Base-by-base conservation (phyloP, 2,113 vertebrate species). In the Trichomycterus rosablanca region DNA sequence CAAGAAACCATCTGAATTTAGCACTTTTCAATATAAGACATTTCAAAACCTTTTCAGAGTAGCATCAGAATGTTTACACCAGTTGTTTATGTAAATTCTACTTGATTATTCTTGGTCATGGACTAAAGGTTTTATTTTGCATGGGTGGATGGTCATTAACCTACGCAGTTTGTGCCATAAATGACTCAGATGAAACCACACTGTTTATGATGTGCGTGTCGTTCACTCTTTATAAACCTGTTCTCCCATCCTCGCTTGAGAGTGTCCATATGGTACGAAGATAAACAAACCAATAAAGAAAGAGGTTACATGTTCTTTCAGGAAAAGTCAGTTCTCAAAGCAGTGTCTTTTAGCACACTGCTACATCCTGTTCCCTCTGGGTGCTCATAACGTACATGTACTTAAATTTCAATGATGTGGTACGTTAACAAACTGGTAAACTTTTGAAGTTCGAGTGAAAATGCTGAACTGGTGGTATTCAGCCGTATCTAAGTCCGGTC, bases 191-290 rank as follows among this genome's bases (percentile, higher is more conserved):
- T 45, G 30, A 22, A 61, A 51, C 35, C 37, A 35, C 9, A 37
- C 22, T 46, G 28, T 63, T 45, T 55, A 45, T 30, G 10, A 48
- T 24, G 28, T 59, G 43, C 14, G 37, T 51, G 44, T 48, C 51
- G 11, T 10, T 19, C 8, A 19, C 51, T 19, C 19, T 39, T 42
- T 37, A 56, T 60, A 66, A 60, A 70, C 32, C 57, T 56, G 20
- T 22, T 56, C 2, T 18, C 6, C 18, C 44, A 26, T 54, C 53
- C 35, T 48, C 3, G 11, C 26, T 51, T 51, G 28, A 51, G 49
- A 46, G 10, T 32, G 42, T 4, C 22, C 63, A 66, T 39, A 28
- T 48, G 43, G 22, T 10, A 9, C 35, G 14, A 34, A 50, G 28
- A 46, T 55, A 70, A 32, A 52, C 15, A 26, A 43, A 34, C 8